Evolutionary conservation across 2,888 invertebrate genomes (phyloP), one percentile per base, ranked within the genome.

Genomic region (Hartigia nigra): DNA sequence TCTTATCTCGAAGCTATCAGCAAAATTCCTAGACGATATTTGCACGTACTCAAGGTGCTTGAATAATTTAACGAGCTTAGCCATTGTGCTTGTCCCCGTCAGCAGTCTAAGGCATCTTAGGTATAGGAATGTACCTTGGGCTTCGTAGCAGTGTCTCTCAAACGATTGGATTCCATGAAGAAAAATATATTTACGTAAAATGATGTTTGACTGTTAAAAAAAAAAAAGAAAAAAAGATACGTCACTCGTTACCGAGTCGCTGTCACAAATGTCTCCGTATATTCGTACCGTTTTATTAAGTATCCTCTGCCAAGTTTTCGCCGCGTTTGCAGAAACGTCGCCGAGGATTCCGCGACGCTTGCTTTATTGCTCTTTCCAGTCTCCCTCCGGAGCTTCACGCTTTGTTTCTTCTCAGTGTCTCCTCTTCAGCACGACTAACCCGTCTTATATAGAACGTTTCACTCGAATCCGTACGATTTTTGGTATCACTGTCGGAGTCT

Each of bases 61-160:
- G 72, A 72, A 72, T 72, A 72, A 72, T 72, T 31, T 72, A 72
- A 72, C 72, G 72, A 55, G 55, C 55, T 55, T 55, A 55, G 23
- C 55, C 55, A 55, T 55, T 55, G 55, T 55, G 55, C 55, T 55
- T 55, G 23, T 55, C 55, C 55, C 55, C 55, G 55, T 55, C 23
- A 23, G 55, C 55, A 55, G 55, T 55, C 55, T 55, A 55, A 55
- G 55, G 55, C 55, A 55, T 55, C 55, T 55, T 55, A 55, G 23
- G 14, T 23, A 1, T 14, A 55, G 55, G 23, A 23, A 55, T 55
- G 55, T 55, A 23, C 55, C 55, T 55, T 55, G 23, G 23, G 23
- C 23, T 55, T 2, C 55, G 55, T 9, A 23, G 55, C 55, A 55
- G 55, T 55, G 55, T 55, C 55, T 55, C 55, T 55, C 55, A 55